phyloP scores from a whole-genome alignment of 1,140 invertebrate genomes.

The Cotesia typhae region DNA sequence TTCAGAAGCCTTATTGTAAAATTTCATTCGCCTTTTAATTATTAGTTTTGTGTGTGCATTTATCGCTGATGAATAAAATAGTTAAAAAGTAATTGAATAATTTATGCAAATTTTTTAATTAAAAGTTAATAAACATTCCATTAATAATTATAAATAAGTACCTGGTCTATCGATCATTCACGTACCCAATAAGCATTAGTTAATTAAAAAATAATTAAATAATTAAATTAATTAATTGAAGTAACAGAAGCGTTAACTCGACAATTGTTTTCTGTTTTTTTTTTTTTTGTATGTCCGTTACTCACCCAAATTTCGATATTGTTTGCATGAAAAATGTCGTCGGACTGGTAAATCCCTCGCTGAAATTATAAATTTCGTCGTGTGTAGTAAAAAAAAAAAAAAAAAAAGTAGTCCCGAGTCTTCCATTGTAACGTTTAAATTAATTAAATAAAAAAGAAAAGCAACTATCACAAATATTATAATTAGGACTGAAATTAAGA shows the following conservation, averaged over 20 bases:
- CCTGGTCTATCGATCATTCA: conserved; percentile 13
- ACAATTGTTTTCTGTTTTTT: neutral
- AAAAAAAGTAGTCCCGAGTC: conserved; percentile 16
- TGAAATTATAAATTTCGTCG: conserved; percentile 71
- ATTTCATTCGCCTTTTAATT: too few relatives aligned
- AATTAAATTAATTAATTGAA: neutral
- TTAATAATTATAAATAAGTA: conserved; percentile 1
- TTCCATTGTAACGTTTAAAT: conserved; percentile 33
- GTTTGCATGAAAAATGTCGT: conserved; percentile 76
- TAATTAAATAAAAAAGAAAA: neutral
- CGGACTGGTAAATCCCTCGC: conserved; percentile 74
- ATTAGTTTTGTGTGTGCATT: too few relatives aligned
- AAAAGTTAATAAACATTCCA: neutral
- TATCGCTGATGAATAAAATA: too few relatives aligned
- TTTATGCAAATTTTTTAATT: too few relatives aligned
- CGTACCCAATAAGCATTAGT: conserved; percentile 4
- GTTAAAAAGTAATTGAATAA: too few relatives aligned
- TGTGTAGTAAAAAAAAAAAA: conserved; percentile 47
- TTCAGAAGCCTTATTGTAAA: too few relatives aligned
- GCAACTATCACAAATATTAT: neutral
- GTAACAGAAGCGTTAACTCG: neutral
- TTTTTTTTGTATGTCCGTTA: conserved; percentile 59
- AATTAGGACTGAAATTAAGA: too few relatives aligned
- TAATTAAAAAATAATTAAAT: neutral
- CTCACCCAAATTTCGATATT: conserved; percentile 79